phyloP scores from a whole-genome alignment of 2,113 vertebrate genomes.

The Phrynocephalus versicolor region DNA sequence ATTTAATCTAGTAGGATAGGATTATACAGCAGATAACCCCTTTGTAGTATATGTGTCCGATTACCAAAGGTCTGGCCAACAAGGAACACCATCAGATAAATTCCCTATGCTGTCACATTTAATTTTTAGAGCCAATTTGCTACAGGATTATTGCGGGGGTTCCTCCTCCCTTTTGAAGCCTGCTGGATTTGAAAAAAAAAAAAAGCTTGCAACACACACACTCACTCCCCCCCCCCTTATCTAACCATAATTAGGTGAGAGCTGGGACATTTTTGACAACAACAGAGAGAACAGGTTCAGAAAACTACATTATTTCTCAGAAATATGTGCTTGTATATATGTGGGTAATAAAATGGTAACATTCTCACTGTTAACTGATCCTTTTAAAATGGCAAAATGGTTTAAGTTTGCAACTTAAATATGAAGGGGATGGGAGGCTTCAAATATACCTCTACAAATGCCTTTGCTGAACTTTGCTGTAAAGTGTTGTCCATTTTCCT shows the following conservation, averaged over 20 bases:
- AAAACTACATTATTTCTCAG: neutral
- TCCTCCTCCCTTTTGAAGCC: slow-evolving; percentile 12
- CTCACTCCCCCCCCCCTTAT: slow-evolving; percentile 12
- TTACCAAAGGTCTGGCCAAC: slow-evolving; percentile 54
- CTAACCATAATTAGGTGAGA: slow-evolving; percentile 11
- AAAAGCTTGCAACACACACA: slow-evolving; percentile 42
- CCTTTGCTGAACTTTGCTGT: too few relatives aligned
- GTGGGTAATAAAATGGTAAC: neutral
- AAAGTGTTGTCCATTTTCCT: too few relatives aligned
- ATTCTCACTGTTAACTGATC: neutral
- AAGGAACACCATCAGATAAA: slow-evolving; percentile 51
- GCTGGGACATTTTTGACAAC: neutral
- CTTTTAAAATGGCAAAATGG: neutral
- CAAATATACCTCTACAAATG: too few relatives aligned
- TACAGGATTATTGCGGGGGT: neutral
- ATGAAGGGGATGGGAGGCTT: neutral
- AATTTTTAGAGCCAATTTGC: slow-evolving; percentile 49
- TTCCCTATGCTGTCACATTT: slow-evolving; percentile 17
- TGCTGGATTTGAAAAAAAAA: slow-evolving; percentile 28
- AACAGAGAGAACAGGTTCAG: neutral
- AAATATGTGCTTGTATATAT: neutral
- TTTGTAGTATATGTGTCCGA: slow-evolving; percentile 39
- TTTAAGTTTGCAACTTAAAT: too few relatives aligned
- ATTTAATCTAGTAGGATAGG: slow-evolving; percentile 44
- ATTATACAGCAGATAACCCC: slow-evolving; percentile 46